Conservation (phyloP, 2,113 vertebrate genomes). For the Saccopteryx leptura region DNA sequence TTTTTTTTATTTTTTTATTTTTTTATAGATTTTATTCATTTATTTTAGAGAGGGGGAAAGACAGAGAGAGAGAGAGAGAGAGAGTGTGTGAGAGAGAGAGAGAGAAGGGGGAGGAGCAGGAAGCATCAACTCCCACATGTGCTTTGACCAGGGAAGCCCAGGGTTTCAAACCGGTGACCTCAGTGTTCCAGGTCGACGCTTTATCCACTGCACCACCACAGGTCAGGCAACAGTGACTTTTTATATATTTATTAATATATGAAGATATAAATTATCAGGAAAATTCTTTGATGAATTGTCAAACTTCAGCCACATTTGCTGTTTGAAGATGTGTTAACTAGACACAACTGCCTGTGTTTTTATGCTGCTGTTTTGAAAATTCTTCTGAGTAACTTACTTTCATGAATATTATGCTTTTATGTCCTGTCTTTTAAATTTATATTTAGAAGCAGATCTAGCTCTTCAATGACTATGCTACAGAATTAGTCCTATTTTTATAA, state of each 20-base stretch:
- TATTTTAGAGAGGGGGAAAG: too few relatives aligned
- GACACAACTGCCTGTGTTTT: not conserved
- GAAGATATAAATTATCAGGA: not conserved
- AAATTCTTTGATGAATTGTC: not conserved
- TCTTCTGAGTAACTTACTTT: not conserved
- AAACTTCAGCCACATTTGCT: not conserved
- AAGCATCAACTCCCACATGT: too few relatives aligned
- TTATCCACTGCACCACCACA: too few relatives aligned
- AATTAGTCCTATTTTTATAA: conserved; percentile 23
- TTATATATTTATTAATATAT: not conserved
- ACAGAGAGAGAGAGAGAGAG: too few relatives aligned
- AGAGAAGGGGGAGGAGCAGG: too few relatives aligned
- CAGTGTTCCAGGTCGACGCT: too few relatives aligned
- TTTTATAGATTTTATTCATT: too few relatives aligned
- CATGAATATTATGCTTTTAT: not conserved
- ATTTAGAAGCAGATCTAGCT: not conserved
- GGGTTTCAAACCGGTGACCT: too few relatives aligned
- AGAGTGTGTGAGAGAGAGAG: too few relatives aligned
- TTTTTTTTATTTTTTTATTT: too few relatives aligned
- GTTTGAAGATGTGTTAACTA: conserved; percentile 31
- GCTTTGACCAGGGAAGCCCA: too few relatives aligned
- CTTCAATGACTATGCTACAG: not conserved
- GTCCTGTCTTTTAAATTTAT: not conserved
- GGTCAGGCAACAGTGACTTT: not conserved
- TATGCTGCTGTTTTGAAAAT: not conserved